Percentiles rank a stretch among this genome's conserved stretches.
phyloP scores from a whole-genome alignment of 2,888 invertebrate genomes.

The Blera fallax region DNA sequence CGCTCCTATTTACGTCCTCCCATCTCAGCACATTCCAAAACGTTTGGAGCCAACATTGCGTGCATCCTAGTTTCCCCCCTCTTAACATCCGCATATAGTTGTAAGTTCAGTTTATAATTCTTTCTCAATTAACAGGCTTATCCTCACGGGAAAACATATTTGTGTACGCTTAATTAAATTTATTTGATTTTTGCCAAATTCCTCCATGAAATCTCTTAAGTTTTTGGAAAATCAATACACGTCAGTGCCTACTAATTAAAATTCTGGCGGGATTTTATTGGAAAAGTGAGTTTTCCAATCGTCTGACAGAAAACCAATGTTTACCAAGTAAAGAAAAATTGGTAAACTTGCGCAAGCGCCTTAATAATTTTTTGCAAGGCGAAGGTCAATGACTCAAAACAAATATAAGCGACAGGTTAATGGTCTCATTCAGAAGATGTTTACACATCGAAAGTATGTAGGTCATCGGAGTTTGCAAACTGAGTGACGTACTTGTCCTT shows the following conservation, averaged over 20 bases:
- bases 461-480: constrained; percentile 3
- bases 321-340: background rate
- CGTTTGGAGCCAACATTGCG: no score
- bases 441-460: constrained; percentile 4
- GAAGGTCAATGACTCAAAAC: constrained; percentile 21
- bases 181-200: no score
- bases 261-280: constrained; percentile 40
- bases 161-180: no score
- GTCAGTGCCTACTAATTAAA: no score
- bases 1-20: no score
- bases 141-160: no score
- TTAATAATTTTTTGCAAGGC: background rate
- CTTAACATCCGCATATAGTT: no score
- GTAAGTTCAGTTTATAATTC: no score
- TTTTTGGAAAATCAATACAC: constrained; percentile 28
- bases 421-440: background rate
- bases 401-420: background rate
- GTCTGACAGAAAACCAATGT: constrained; percentile 53
- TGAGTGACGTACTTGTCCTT: background rate
- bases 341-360: constrained; percentile 32
- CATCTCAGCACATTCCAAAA: no score
- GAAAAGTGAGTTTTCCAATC: constrained; percentile 6
- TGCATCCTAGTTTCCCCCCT: no score
- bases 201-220: no score
- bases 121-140: no score